Evolutionary conservation across 2,113 vertebrate genomes (phyloP), one percentile per base, ranked within the genome.

Genomic region (Tympanuchus pallidicinctus): DNA sequence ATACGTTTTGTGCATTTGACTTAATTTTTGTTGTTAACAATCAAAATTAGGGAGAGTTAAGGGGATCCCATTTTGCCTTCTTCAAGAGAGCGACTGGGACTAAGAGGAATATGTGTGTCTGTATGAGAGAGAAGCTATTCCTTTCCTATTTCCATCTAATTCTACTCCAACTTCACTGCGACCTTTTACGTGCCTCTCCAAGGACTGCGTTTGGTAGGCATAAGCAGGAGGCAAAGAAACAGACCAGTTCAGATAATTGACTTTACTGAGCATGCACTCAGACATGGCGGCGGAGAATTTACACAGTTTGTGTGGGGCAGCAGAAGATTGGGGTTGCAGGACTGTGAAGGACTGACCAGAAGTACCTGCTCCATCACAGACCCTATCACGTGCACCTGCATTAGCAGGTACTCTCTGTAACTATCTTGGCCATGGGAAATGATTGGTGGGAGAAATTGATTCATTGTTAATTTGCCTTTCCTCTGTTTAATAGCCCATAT

Each of bases 391-490:
- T 27, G 38, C 66, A 48, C 13, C 13, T 0, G 0, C 0, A 2
- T 79, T 63, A 0, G 0, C 18, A 47, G 42, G 14, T 64, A 38
- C 0, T 11, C 36, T 2, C 38, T 10, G 43, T 60, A 73, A 64
- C 30, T 65, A 21, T 5, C 3, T 59, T 70, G 42, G 19, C 34
- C 11, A 2, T 7, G 30, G 59, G 22, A 69, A 91, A 61, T 36
- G 45, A 74, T 13, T 17, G 63, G n/a, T 90, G 80, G 94, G 92
- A 92, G 65, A 92, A 84, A 86, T 52, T 63, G 75, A 91, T 80
- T 90, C 34, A 36, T 54, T 85, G 43, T 87, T 94, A 95, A 89
- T 93, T 77, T 94, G 25, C 50, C 34, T 89, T 91, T 93, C 81
- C 67, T 82, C 63, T 87, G 28, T 64, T 78, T 92, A 91, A 89